phyloP scores from a whole-genome alignment of 2,797 vertebrate genomes.

The Perodicticus potto region DNA sequence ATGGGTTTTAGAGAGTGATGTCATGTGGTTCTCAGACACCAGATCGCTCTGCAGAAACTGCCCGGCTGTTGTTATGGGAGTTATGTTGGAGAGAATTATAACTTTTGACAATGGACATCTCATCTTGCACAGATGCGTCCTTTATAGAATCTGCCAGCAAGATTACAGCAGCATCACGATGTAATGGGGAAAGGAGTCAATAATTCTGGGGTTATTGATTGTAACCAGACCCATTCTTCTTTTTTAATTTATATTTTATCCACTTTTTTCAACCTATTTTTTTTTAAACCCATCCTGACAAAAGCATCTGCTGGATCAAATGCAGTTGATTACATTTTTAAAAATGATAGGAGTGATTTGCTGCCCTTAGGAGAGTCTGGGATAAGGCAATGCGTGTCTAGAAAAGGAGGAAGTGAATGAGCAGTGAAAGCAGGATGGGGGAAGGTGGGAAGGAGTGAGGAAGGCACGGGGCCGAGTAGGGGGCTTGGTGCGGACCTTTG shows the following conservation, averaged over 20 bases:
- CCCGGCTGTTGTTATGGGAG: conserved; percentile 70
- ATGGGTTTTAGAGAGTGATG: conserved; percentile 62
- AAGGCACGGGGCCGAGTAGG: background rate
- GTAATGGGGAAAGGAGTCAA: conserved; percentile 84
- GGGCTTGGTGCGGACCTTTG: background rate
- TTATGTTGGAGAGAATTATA: conserved; percentile 72
- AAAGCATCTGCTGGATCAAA: conserved; percentile 75
- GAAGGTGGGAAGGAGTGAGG: background rate
- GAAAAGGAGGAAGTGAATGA: background rate
- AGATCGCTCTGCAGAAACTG: conserved; percentile 60
- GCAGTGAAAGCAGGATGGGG: too few species aligned
- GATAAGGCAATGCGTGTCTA: background rate
- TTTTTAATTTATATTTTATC: conserved; percentile 88
- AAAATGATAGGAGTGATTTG: conserved; percentile 59
- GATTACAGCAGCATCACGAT: conserved; percentile 75
- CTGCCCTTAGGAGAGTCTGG: background rate
- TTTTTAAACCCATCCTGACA: conserved; percentile 73
- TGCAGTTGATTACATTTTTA: conserved; percentile 70
- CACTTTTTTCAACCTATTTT: conserved; percentile 72
- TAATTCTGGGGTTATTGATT: conserved; percentile 88
- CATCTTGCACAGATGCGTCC: conserved; percentile 76
- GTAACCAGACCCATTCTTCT: conserved; percentile 85
- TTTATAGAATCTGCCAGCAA: conserved; percentile 76
- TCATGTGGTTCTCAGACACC: conserved; percentile 63
- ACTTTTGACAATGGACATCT: conserved; percentile 80